Evolutionary conservation across 2,888 invertebrate genomes (phyloP), one percentile per base, ranked within the genome.

Genomic region (Drosophila neoperkinsi): DNA sequence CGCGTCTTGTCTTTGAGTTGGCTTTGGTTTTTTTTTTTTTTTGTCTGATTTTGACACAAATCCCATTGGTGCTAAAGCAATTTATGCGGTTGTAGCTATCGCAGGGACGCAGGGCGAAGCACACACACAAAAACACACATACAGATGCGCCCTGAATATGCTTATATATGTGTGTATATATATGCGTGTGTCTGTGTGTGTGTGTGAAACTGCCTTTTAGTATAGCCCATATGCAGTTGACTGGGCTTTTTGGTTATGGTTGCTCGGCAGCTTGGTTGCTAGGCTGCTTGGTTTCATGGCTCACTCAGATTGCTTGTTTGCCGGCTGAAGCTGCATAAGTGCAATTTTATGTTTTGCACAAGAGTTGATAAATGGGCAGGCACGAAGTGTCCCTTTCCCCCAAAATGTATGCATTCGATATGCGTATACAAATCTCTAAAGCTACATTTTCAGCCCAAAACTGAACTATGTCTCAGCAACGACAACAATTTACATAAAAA

Each of bases 61-160:
- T 90, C 87, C 90, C 87, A 86, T 90, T 89, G 87, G 89, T 90
- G 90, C 90, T 90, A 87, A 86, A 90, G 87, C 90, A 88, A 88
- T 88, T 88, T 88, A 90, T 88, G 84, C 78, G 87, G 87, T 82
- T 86, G 76, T 62, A 73, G 70, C 72, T 84, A 75, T 69, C 70
- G 18, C 50, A 50, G 67, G 60, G 76, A 69, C 50, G 60, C 58
- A 69, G 55, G 55, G 31, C 50, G 49, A 50, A 55, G 41, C 46
- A 28, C 46, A 52, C 46, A 46, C 21, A 46, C 16, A 16, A 6
- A 49, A 55, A 38, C 41, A 31, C 53, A 52, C 43, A 46, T 7
- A 46, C 66, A 68, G 38, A 31, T 30, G 34, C 30, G 41, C 41
- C 31, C 60, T 21, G 31, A 58, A 58, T 38, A 63, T 38, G 30